Evolutionary conservation across 1,140 invertebrate species (phyloP).

Genomic region (Delia radicum): DNA sequence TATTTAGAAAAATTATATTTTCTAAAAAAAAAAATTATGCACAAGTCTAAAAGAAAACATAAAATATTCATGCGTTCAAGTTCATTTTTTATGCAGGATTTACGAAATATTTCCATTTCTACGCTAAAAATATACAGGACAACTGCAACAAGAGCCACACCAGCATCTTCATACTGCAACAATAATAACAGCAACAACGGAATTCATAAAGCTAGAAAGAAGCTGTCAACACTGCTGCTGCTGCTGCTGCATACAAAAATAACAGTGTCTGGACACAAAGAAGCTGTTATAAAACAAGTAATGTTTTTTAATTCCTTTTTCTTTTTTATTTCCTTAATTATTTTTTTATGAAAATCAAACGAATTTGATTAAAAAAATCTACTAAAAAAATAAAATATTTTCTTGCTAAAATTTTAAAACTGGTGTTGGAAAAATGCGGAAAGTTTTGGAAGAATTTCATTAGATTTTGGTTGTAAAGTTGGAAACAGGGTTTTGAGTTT

Average conservation of each 20-base stretch:
- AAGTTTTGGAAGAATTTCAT: no score
- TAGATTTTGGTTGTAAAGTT: no score
- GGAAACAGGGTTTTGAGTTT: no score
- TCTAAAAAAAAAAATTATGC: constrained; percentile 14
- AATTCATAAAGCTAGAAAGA: background rate
- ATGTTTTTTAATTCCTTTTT: background rate
- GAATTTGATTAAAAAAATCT: background rate
- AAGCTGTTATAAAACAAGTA: background rate
- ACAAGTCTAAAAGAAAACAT: constrained; percentile 27
- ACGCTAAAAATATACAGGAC: constrained; percentile 26
- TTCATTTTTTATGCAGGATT: constrained; percentile 54
- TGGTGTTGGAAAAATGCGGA: background rate
- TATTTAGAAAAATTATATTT: constrained; percentile 3
- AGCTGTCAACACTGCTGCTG: background rate
- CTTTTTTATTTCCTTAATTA: background rate
- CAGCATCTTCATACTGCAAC: background rate
- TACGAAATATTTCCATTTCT: constrained; percentile 30
- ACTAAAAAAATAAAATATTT: constrained; percentile 21
- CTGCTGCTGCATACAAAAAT: background rate
- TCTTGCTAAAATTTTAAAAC: constrained; percentile 16
- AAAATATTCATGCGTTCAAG: constrained; percentile 55
- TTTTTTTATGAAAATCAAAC: background rate
- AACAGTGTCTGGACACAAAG: background rate
- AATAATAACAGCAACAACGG: constrained; percentile 27
- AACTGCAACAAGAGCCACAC: background rate